Percentiles rank a stretch among this genome's conserved stretches.
These are phyloP conservation scores for Lucilia sericata DNA, from an alignment of 1,140 invertebrate species.

Conservation along the genomic window DNA sequence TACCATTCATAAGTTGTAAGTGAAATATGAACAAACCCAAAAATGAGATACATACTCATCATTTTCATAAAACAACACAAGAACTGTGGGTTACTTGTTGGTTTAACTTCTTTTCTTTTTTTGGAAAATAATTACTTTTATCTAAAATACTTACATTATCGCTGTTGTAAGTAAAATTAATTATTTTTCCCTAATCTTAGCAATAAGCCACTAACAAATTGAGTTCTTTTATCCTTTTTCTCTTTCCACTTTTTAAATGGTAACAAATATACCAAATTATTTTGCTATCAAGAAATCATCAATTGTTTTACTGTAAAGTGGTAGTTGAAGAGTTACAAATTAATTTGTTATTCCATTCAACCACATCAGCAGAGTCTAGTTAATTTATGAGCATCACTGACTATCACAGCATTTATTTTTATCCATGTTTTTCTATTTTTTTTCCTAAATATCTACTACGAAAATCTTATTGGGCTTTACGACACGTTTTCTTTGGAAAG, in stretches of 20 bases:
- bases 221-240: too few species aligned
- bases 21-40: neutral
- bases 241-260: neutral
- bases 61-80: neutral
- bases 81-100: neutral
- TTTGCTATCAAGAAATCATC: neutral
- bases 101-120: neutral
- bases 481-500: neutral
- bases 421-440: neutral
- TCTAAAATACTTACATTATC: neutral
- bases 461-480: neutral
- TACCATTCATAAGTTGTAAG: neutral
- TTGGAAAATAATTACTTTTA: too few species aligned
- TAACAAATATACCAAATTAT: neutral
- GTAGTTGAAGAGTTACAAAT: neutral
- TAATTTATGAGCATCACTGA: constrained; percentile 22
- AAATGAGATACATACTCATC: neutral
- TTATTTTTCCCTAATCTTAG: neutral
- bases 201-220: constrained; percentile 18
- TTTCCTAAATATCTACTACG: too few species aligned
- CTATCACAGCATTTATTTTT: neutral
- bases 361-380: neutral
- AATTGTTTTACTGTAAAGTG: neutral
- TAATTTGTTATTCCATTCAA: constrained; percentile 19
- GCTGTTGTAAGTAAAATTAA: neutral